Base-by-base conservation (phyloP, 2,113 vertebrate genomes). In the Polyodon spathula region DNA sequence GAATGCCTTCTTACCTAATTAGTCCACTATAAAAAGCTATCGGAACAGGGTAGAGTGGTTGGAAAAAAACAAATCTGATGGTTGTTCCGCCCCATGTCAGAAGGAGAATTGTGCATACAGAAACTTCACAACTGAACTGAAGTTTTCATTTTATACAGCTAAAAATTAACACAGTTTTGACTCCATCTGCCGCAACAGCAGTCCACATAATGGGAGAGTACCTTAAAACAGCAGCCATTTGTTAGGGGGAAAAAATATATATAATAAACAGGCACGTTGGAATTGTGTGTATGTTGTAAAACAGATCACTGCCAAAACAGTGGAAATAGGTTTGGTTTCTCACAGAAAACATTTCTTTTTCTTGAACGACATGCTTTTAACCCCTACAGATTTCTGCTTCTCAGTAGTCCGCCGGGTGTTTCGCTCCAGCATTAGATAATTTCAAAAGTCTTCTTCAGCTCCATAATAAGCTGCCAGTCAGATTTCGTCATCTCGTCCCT, bases 391-490 rank as follows among this genome's bases (percentile, higher is more conserved):
- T 46, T 46, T 46, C 44, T 46, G 44, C 44, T 27, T 27, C 27
- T 27, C 27, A 27, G 27, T 27, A 27, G 27, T 27, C 27, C 27
- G 27, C 27, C 27, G 27, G 27, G 8, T 46, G 44, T 46, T 10
- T 10, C 44, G 14, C 44, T 46, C 44, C 14, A 14, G 66, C 73
- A 5, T 85, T 90, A 99, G 87, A 98, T 97, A 81, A 99, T 98
- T 79, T 98, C 93, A 73, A 98, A 99, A 58, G 93, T 95, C 77
- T 95, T 98, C 89, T 99, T 99, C 76, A 99, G 89, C 76, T 99
- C 96, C 84, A 99, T 89, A 76, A 97, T 97, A 70, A 99, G 93
- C 83, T 99, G 95, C 96, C 95, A 99, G 70, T 99, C 96, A 6
- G 88, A 81, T 69, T 97, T 98, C 84, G 89, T 85, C 95, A 98